Percentiles rank a stretch among this genome's conserved stretches.
Evolutionary conservation across 2,113 vertebrate genomes (phyloP).

Genomic region (Pongo pygmaeus): DNA sequence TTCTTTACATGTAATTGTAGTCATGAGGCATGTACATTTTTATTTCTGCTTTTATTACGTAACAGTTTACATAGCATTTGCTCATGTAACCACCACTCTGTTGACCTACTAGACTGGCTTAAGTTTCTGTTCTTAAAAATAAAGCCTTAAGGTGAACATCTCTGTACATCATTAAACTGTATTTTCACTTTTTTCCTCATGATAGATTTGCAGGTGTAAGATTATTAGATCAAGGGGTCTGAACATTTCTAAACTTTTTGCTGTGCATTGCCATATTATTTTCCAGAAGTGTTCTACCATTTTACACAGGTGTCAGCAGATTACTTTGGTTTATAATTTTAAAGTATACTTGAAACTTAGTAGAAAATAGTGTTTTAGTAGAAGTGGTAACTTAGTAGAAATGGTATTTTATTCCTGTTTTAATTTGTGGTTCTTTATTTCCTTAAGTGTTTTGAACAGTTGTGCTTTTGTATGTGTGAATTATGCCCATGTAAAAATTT

Average conservation of each 20-base stretch:
- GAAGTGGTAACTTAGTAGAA: background rate
- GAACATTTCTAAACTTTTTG: background rate
- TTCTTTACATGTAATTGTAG: background rate
- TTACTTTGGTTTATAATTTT: background rate
- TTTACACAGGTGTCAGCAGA: background rate
- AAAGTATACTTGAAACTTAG: background rate
- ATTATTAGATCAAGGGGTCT: background rate
- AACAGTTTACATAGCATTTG: background rate
- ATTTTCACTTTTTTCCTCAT: background rate
- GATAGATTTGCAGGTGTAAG: background rate
- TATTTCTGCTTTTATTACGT: background rate
- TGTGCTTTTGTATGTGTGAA: background rate
- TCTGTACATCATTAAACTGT: background rate
- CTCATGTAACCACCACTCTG: background rate
- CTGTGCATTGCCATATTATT: background rate
- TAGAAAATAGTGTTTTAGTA: background rate
- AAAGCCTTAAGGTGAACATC: background rate
- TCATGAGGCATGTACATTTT: background rate
- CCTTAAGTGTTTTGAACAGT: background rate
- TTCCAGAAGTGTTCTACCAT: background rate
- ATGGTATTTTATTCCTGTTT: background rate
- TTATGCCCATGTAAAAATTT: background rate
- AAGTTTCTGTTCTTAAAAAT: background rate
- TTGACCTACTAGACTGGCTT: background rate
- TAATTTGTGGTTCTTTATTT: background rate